Conservation (phyloP, 2,797 vertebrate species). For the Phrynocephalus vlangalii region DNA sequence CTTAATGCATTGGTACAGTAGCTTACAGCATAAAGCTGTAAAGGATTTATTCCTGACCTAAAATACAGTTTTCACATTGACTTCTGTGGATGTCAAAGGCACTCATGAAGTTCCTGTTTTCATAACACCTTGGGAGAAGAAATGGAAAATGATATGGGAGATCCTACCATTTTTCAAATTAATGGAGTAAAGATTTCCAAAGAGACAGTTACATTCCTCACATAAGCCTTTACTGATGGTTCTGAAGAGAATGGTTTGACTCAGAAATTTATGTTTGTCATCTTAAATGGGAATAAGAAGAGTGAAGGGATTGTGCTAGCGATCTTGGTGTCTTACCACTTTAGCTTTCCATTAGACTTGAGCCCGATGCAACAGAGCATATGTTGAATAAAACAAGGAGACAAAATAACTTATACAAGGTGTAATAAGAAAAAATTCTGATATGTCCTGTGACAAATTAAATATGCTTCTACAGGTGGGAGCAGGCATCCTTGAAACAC, state of each 20-base stretch:
- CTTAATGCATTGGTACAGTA: neutral
- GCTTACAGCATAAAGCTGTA: slow-evolving; percentile 5
- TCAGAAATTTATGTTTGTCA: slow-evolving; percentile 43
- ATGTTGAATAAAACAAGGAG: slow-evolving; percentile 63
- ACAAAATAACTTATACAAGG: slow-evolving; percentile 45
- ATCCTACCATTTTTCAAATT: slow-evolving; percentile 11
- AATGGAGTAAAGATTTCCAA: slow-evolving; percentile 18
- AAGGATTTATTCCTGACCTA: slow-evolving; percentile 18
- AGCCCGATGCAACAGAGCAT: slow-evolving; percentile 67
- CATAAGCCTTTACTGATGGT: slow-evolving; percentile 18
- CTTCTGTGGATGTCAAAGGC: slow-evolving; percentile 9
- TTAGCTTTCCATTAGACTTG: slow-evolving; percentile 56
- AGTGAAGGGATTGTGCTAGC: slow-evolving; percentile 58
- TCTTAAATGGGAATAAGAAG: slow-evolving; percentile 33
- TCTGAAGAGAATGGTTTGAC: neutral
- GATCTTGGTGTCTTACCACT: slow-evolving; percentile 60
- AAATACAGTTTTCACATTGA: slow-evolving; percentile 28
- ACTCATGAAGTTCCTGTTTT: neutral
- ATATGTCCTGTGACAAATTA: slow-evolving; percentile 68
- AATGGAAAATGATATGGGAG: slow-evolving; percentile 21
- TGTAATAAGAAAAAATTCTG: slow-evolving; percentile 61
- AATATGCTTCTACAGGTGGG: slow-evolving; percentile 60
- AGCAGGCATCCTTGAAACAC: slow-evolving; percentile 58
- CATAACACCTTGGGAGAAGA: slow-evolving; percentile 13
- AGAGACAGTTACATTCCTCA: slow-evolving; percentile 22